Evolutionary conservation across 2,113 vertebrate species (phyloP).

Genomic region (Bungarus multicinctus): DNA sequence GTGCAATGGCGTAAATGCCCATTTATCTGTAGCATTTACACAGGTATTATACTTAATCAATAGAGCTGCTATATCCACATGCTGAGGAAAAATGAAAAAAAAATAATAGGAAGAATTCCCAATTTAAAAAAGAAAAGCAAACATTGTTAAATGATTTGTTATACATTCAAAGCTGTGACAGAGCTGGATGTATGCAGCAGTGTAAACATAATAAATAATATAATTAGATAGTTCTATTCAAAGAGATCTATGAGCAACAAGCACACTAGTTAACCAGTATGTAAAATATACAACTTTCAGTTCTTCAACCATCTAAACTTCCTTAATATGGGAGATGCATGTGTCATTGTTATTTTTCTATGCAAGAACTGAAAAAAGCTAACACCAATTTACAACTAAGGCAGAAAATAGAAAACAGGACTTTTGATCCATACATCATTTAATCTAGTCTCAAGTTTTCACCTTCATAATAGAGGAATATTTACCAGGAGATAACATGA

Average conservation of each 20-base stretch:
- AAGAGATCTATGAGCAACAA: neutral
- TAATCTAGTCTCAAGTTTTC: neutral
- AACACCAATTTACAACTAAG: neutral
- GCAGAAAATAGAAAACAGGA: neutral
- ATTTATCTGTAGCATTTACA: conserved; percentile 87
- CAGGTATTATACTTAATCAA: conserved; percentile 86
- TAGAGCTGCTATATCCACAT: conserved; percentile 85
- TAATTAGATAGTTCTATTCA: neutral
- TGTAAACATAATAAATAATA: neutral
- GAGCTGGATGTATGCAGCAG: neutral
- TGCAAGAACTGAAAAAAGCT: neutral
- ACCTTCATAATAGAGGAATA: neutral
- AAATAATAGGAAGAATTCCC: neutral
- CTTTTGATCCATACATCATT: neutral
- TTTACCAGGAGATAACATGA: neutral
- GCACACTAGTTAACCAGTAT: neutral
- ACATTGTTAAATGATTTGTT: neutral
- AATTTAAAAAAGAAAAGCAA: neutral
- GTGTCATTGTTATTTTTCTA: neutral
- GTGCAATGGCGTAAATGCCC: conserved; percentile 86
- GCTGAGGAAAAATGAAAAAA: conserved; percentile 67
- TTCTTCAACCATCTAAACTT: neutral
- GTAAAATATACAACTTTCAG: neutral
- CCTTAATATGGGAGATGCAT: neutral
- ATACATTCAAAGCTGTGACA: neutral